Evolutionary conservation across 2,113 vertebrate genomes (phyloP).

Genomic region (Riparia riparia): DNA sequence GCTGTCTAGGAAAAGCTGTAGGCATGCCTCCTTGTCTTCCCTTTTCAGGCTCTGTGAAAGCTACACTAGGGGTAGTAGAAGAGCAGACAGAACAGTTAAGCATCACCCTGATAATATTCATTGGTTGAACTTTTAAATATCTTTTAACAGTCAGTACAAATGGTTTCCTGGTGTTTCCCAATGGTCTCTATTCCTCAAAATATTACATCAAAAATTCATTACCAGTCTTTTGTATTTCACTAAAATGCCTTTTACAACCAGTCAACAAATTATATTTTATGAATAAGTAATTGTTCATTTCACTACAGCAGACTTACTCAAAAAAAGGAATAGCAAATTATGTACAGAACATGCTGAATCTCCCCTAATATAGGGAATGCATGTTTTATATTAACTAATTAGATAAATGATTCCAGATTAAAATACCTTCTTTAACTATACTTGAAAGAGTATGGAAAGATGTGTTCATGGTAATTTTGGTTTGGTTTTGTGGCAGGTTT

Average conservation of each 20-base stretch:
- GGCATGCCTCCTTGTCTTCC: constrained; percentile 89
- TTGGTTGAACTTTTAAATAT: constrained; percentile 25
- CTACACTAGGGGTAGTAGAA: constrained; percentile 98
- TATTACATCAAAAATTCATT: not conserved
- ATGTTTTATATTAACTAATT: not conserved
- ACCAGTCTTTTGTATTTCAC: not conserved
- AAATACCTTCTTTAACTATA: not conserved
- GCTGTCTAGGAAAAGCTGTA: constrained; percentile 89
- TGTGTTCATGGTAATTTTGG: not conserved
- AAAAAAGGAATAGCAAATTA: not conserved
- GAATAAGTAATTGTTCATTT: not conserved
- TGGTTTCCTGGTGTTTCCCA: not conserved
- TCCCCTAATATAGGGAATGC: not conserved
- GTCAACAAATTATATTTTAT: not conserved
- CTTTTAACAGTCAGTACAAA: not conserved
- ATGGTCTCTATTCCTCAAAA: not conserved
- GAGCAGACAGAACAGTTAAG: constrained; percentile 92
- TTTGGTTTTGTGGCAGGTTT: not conserved
- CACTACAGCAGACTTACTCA: not conserved
- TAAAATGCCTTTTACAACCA: not conserved
- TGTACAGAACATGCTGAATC: not conserved
- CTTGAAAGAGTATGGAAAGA: not conserved
- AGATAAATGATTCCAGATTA: not conserved
- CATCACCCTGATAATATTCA: constrained; percentile 77
- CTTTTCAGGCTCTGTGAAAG: constrained; percentile 92